Percentiles rank a stretch among this genome's conserved stretches.
These are phyloP conservation scores for Centropristis striata DNA, from an alignment of 2,113 vertebrate genomes.

Conservation along the genomic window DNA sequence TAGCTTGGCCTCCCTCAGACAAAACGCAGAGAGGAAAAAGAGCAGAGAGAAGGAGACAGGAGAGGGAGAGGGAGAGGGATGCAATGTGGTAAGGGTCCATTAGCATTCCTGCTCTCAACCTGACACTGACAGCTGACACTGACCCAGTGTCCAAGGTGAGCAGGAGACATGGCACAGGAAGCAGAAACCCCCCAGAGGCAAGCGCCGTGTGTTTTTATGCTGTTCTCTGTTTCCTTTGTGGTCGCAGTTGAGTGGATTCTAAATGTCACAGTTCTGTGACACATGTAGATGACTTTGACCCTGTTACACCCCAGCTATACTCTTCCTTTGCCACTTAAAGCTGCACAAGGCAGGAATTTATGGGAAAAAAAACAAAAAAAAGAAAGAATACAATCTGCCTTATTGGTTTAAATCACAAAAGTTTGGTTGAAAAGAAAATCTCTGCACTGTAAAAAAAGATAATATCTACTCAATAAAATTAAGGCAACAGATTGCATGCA, in stretches of 20 bases:
- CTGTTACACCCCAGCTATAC: slow-evolving; percentile 22
- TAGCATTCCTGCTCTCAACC: slow-evolving; percentile 74
- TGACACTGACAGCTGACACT: slow-evolving; percentile 81
- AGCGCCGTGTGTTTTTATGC: slow-evolving; percentile 55
- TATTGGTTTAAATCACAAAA: not conserved
- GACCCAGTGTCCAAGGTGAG: slow-evolving; percentile 77
- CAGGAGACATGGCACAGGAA: slow-evolving; percentile 75
- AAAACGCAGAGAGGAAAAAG: slow-evolving; percentile 31
- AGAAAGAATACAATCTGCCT: not conserved
- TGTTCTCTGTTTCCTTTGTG: slow-evolving; percentile 76
- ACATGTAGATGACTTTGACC: slow-evolving; percentile 81
- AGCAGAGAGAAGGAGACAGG: slow-evolving; percentile 8
- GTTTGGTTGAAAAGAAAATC: not conserved
- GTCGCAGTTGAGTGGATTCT: slow-evolving; percentile 71
- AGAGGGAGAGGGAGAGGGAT: slow-evolving; percentile 16
- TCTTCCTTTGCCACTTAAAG: slow-evolving; percentile 23
- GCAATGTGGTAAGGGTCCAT: slow-evolving; percentile 64
- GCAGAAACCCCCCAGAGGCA: slow-evolving; percentile 68
- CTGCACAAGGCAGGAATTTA: slow-evolving; percentile 1
- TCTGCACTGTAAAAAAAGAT: too few relatives aligned
- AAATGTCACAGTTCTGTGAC: slow-evolving; percentile 75
- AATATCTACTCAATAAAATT: too few relatives aligned
- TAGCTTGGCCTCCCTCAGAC: slow-evolving; percentile 61
- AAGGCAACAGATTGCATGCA: too few relatives aligned
- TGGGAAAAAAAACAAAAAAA: not conserved